Evolutionary conservation across 2,888 invertebrate genomes (phyloP), one percentile per base, ranked within the genome.

Genomic region (Nymphalis polychloros): DNA sequence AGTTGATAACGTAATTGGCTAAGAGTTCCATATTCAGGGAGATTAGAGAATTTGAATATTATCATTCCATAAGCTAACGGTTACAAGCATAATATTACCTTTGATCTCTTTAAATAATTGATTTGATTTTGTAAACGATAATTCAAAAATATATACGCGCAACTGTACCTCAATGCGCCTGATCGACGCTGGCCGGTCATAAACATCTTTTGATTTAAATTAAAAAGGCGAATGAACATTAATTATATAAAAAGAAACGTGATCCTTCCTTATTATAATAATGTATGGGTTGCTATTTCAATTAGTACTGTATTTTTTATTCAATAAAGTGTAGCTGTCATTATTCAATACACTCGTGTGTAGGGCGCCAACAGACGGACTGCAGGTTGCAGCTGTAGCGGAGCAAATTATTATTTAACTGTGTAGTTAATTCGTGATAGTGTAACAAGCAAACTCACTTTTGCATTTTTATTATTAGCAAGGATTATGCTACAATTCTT

Each of bases 261-360:
- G 19, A 31, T 17, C 49, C 48, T 52, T 31, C 13, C 61, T 10
- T 31, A 55, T 20, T 48, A 7, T 47, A 8, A 48, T 67, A 55
- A n/a, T 48, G 53, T 61, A 47, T 46, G 53, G 20, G 47, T 61
- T 20, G 61, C 61, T 61, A 67, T 67, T 61, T 67, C 66, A 67
- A 67, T 67, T 67, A 67, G 66, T 55, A n/a, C 19, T 61, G 41
- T 16, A 27, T 48, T 67, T 66, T 61, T 67, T n/a, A 31, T n/a
- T 7, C 41, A 19, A 20, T 27, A 53, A 66, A 35, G 66, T 66
- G 61, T 67, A 61, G 61, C 41, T 55, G 52, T 67, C 48, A 55
- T 67, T 61, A 35, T 55, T 67, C 66, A 55, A 67, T 31, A 19
- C 17, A 19, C 19, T 10, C 57, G 35, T 19, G n/a, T 10, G 7